Conservation (phyloP, 1,140 invertebrate genomes). For the Psix sp. region DNA sequence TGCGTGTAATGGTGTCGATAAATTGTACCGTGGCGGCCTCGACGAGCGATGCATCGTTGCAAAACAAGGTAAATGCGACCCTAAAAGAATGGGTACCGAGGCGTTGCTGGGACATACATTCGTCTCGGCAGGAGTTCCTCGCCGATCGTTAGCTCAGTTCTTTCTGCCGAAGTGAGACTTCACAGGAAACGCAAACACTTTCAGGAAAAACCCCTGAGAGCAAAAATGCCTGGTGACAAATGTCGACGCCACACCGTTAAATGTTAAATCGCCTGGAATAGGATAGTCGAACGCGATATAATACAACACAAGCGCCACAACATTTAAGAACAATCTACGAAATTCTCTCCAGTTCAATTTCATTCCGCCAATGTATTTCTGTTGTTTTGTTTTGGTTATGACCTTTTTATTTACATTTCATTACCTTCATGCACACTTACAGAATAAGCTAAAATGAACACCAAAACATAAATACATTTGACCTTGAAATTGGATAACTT, state of each 20-base stretch:
- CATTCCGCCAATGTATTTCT: no score
- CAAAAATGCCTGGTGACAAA: constrained; percentile 50
- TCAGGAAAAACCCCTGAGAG: constrained; percentile 27
- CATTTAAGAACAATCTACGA: constrained; percentile 2
- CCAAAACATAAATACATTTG: no score
- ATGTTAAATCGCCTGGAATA: constrained; percentile 54
- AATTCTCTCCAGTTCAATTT: constrained; percentile 2
- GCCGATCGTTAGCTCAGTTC: constrained; percentile 43
- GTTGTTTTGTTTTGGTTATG: no score
- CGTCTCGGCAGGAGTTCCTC: constrained; percentile 37
- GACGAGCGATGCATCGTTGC: constrained; percentile 4
- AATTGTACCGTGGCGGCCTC: constrained; percentile 21
- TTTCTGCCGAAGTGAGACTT: constrained; percentile 34
- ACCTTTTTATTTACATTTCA: no score
- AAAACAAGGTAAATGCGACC: constrained; percentile 22
- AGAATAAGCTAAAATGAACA: no score
- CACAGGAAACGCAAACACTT: constrained; percentile 30
- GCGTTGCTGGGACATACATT: constrained; percentile 37
- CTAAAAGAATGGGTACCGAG: constrained; percentile 33
- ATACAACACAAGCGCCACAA: constrained; percentile 19
- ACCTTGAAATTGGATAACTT: no score
- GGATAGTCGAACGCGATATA: constrained; percentile 34
- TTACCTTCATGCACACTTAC: no score
- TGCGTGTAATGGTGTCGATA: constrained; percentile 27
- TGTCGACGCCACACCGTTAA: constrained; percentile 41